These are phyloP conservation scores for Hyperoodon ampullatus DNA, from an alignment of 2,113 vertebrate species.

Conservation along the genomic window DNA sequence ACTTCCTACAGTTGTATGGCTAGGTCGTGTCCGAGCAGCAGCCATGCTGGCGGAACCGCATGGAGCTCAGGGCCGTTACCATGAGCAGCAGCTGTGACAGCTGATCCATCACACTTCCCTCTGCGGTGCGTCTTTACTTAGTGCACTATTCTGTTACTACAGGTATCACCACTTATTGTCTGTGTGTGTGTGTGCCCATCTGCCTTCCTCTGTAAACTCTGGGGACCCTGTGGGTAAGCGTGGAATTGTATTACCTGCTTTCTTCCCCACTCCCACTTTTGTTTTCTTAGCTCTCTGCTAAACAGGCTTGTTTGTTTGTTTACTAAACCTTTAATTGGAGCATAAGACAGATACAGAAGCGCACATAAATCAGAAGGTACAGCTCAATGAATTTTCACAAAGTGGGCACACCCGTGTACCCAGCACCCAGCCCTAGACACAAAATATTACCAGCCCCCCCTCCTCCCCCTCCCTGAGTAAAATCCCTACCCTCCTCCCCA, in stretches of 20 bases:
- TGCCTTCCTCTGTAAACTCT: background rate
- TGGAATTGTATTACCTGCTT: background rate
- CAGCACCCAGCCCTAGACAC: background rate
- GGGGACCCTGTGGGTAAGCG: background rate
- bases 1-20: background rate
- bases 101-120: accelerated
- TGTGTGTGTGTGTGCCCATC: accelerated
- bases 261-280: background rate
- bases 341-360: background rate
- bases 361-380: background rate
- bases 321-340: background rate
- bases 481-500: background rate
- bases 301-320: background rate
- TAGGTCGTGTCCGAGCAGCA: background rate
- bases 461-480: background rate
- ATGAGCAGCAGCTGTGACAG: background rate
- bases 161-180: accelerated
- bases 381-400: background rate
- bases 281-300: background rate
- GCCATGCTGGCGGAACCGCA: background rate
- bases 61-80: background rate
- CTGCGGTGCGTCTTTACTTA: background rate
- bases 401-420: accelerated
- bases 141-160: accelerated
- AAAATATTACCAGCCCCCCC: too few species aligned